These are phyloP conservation scores for Sinocyclocheilus rhinocerous DNA, from an alignment of 2,113 vertebrate species.

Conservation along the genomic window DNA sequence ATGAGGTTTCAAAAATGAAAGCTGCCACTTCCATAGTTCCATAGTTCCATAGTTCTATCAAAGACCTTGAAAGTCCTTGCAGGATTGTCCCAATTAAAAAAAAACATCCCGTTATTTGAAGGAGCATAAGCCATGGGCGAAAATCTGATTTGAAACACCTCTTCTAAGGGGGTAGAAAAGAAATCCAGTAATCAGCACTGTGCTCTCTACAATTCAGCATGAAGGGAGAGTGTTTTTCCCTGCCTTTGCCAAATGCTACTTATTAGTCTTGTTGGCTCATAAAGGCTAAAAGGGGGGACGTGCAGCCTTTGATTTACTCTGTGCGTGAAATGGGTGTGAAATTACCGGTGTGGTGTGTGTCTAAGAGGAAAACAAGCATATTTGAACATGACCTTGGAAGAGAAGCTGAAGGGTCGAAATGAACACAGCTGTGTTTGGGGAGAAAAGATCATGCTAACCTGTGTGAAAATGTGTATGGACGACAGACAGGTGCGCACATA, in stretches of 20 bases:
- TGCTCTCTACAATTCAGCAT: conserved; percentile 5
- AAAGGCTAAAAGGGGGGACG: not conserved
- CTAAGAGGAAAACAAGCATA: not conserved
- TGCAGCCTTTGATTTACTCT: conserved; percentile 35
- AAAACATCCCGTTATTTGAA: not conserved
- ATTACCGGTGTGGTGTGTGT: conserved; percentile 11
- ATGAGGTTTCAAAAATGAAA: no score
- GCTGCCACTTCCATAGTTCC: no score
- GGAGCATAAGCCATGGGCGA: not conserved
- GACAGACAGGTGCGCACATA: not conserved
- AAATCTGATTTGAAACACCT: conserved; percentile 4
- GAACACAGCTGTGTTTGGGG: not conserved
- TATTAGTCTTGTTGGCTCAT: conserved; percentile 31
- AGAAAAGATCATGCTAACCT: not conserved
- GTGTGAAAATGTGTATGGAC: not conserved
- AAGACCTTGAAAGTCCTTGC: conserved; percentile 19
- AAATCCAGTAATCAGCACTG: conserved; percentile 42
- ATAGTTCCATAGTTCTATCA: not conserved
- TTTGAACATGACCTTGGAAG: conserved; percentile 29
- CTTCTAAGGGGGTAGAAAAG: conserved; percentile 14
- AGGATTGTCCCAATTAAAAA: not conserved
- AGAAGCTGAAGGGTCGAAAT: not conserved
- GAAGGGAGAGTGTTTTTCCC: conserved; percentile 12
- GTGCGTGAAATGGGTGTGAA: conserved; percentile 23
- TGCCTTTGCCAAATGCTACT: conserved; percentile 10